A percentile compares a stretch with the other conserved stretches of the same genome.
Evolutionary conservation across 2,113 vertebrate species (phyloP).

Genomic region (Callithrix jacchus): DNA sequence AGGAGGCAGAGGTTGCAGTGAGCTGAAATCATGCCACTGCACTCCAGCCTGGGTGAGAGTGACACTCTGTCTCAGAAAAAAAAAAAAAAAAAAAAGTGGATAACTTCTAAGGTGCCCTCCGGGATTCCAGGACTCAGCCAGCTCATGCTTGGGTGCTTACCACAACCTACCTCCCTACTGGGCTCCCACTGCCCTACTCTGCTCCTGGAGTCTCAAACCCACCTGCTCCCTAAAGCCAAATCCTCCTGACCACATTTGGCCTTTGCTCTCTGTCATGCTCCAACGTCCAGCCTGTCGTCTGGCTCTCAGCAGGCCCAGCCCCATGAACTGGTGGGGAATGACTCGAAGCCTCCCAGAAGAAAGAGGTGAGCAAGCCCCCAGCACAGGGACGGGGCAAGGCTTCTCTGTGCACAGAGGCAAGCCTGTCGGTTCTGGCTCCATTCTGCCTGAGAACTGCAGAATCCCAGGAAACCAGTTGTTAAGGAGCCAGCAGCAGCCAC

Average conservation of each 20-base stretch:
- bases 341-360: neutral
- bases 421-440: rapidly evolving
- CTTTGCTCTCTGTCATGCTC: rapidly evolving
- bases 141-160: neutral
- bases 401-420: neutral
- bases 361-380: neutral
- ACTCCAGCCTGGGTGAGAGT: too few species aligned
- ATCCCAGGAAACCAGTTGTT: conserved; percentile 59
- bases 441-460: neutral
- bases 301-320: neutral
- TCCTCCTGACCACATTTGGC: neutral
- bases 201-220: neutral
- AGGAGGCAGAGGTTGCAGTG: too few species aligned
- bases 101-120: neutral
- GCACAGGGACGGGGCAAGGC: neutral
- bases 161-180: neutral
- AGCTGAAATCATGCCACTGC: too few species aligned
- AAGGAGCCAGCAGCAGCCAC: neutral
- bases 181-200: neutral
- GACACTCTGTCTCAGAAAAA: too few species aligned
- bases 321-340: neutral
- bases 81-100: too few species aligned
- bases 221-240: neutral
- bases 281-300: neutral
- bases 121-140: neutral